Evolutionary conservation across 2,888 invertebrate species (phyloP).

Genomic region (Epistrophe grossulariae): DNA sequence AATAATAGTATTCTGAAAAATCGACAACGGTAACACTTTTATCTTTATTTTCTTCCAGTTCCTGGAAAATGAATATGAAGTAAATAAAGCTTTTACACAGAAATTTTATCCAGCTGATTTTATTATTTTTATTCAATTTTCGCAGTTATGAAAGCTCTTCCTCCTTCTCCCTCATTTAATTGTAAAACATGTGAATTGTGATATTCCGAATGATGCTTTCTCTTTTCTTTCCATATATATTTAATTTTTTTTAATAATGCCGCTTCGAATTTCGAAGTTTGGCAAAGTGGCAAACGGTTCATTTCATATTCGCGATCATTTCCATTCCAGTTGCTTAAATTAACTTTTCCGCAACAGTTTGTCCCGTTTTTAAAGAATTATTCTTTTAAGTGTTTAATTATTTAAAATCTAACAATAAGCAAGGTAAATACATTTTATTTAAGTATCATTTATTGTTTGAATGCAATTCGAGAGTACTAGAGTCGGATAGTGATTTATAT

Average conservation of each 20-base stretch:
- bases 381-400: constrained; percentile 40
- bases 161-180: neutral
- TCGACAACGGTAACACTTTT: neutral
- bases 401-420: constrained; percentile 35
- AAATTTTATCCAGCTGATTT: constrained; percentile 56
- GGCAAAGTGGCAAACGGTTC: constrained; percentile 5
- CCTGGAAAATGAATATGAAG: constrained; percentile 6
- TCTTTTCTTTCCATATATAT: constrained; percentile 4
- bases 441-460: neutral
- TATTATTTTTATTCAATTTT: constrained; percentile 18
- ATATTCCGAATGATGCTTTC: neutral
- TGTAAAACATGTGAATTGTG: too few species aligned
- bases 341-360: constrained; percentile 31
- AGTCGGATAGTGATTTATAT: neutral
- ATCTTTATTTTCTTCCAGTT: neutral
- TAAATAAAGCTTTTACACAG: constrained; percentile 61
- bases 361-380: constrained; percentile 1
- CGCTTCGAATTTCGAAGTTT: neutral
- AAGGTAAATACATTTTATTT: constrained; percentile 58
- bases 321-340: constrained; percentile 47
- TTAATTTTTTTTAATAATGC: neutral
- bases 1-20: neutral
- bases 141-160: neutral
- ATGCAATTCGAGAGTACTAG: neutral
- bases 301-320: constrained; percentile 30